A percentile compares a stretch with the other conserved stretches of the same genome.
Conservation (phyloP, 2,797 vertebrate genomes). For the Thamnophis elegans region DNA sequence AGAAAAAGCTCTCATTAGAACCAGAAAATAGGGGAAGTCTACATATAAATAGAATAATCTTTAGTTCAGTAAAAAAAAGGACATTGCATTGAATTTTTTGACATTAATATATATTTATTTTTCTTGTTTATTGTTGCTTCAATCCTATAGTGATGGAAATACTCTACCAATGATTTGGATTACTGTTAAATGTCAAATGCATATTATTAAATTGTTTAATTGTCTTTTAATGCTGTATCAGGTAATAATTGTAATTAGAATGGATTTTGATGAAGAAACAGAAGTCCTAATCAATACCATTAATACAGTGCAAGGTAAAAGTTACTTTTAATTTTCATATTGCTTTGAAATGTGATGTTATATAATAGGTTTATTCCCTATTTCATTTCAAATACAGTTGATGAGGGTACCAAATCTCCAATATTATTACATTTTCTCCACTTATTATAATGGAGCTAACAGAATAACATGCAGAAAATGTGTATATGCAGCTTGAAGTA, state of each 20-base stretch:
- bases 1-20: not conserved
- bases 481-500: not conserved
- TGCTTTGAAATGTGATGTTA: not conserved
- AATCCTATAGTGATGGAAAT: not conserved
- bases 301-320: conserved; percentile 77
- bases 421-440: not conserved
- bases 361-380: not conserved
- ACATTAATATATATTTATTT: not conserved
- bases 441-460: not conserved
- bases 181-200: not conserved
- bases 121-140: not conserved
- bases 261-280: conserved; percentile 72
- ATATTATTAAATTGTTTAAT: not conserved
- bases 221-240: conserved; percentile 61
- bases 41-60: not conserved
- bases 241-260: conserved; percentile 83
- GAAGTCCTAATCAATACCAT: conserved; percentile 71
- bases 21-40: not conserved
- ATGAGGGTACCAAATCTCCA: not conserved
- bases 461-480: not conserved
- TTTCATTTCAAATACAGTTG: not conserved
- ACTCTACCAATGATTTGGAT: not conserved
- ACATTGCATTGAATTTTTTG: not conserved
- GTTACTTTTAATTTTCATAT: conserved; percentile 23
- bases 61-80: not conserved